Conservation (phyloP, 2,888 invertebrate species). For the Rutpela maculata region DNA sequence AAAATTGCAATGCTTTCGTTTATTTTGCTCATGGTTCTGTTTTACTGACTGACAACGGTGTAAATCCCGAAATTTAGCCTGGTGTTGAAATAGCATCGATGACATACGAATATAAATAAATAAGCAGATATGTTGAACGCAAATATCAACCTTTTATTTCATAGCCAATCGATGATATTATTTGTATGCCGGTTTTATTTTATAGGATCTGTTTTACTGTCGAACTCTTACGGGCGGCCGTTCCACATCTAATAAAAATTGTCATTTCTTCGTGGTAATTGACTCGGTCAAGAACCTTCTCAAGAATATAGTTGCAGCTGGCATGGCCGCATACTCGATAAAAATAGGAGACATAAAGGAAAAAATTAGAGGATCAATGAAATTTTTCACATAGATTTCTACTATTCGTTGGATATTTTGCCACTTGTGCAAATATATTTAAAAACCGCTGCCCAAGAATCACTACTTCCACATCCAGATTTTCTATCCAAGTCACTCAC, state of each 20-base stretch:
- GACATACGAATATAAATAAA: background rate
- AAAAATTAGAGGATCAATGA: no score
- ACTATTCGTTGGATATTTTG: no score
- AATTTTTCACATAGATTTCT: no score
- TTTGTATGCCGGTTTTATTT: constrained; percentile 5
- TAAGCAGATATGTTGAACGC: constrained; percentile 2
- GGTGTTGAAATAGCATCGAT: background rate
- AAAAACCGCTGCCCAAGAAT: no score
- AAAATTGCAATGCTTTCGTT: background rate
- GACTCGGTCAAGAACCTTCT: background rate
- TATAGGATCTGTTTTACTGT: background rate
- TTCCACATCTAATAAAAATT: constrained; percentile 5
- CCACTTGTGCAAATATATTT: no score
- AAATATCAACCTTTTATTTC: constrained; percentile 8
- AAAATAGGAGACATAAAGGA: no score
- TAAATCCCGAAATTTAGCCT: background rate
- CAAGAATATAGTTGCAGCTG: background rate
- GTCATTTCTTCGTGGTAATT: background rate
- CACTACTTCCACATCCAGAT: no score
- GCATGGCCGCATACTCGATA: no score
- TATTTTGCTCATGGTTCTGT: background rate
- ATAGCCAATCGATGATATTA: background rate
- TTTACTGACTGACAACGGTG: background rate
- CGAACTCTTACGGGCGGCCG: background rate
- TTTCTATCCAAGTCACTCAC: no score